Base-by-base conservation (phyloP, 2,888 invertebrate species). In the Chydorus sphaericus region DNA sequence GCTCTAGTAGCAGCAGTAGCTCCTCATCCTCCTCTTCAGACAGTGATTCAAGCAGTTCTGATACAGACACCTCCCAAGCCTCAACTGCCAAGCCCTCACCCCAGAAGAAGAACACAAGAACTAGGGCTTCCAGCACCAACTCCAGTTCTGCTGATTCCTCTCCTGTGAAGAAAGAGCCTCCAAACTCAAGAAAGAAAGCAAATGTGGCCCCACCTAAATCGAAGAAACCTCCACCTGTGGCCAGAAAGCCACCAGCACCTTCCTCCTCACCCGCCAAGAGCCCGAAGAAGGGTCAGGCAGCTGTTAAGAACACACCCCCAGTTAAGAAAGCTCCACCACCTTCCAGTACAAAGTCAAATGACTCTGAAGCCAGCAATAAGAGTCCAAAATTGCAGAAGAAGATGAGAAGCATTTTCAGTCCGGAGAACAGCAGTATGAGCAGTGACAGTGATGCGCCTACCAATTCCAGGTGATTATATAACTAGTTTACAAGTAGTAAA, bases 341-440 rank as follows among this genome's bases (percentile, higher is more conserved):
- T 29, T 44, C 28, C 36, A 53, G 37, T 16, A 48, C 36, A 33
- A 60, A 54, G 23, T 23, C 44, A 44, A 44, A 20, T 10, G 44
- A 14, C 28, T 44, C 44, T 20, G 44, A 44, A 44, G 44, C 23
- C 14, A 48, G 50, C 39, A 30, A 59, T 28, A 54, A 53, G 62
- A 69, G 33, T 65, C 68, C 20, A 75, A 69, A 66, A 57, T 70
- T 71, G 51, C 72, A 71, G 62, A 60, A 67, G 44, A 83, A 63
- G 38, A 63, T 64, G 8, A 66, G 66, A 60, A 67, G 85, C 65
- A 86, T 86, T 64, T 86, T 86, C 65, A 86, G 86, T 55, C 85
- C 86, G 0, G 85, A 84, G 62, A 85, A 85, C 61, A 79, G 79
- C 60, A 79, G 80, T n/a, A 80, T 80, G 63, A 79, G 79, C 61